These are phyloP conservation scores for Zosterops hypoxanthus DNA, from an alignment of 2,113 vertebrate species.

Conservation along the genomic window DNA sequence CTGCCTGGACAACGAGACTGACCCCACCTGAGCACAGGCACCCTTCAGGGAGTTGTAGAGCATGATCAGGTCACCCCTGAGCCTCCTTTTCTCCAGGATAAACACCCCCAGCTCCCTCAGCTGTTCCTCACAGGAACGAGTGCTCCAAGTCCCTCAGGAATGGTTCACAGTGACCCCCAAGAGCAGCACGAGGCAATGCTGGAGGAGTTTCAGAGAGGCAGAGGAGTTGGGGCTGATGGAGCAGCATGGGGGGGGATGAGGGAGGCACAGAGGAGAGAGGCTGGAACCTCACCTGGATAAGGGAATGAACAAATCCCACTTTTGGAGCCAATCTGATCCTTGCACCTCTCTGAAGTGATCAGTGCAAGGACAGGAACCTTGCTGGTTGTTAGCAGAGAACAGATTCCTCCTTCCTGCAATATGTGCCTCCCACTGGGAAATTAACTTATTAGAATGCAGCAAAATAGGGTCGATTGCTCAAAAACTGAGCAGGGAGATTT, in stretches of 20 bases:
- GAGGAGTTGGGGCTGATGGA: background rate
- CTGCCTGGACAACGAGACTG: too few species aligned
- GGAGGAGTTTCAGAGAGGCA: background rate
- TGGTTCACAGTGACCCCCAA: rapidly evolving
- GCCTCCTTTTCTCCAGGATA: too few species aligned
- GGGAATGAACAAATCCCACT: background rate
- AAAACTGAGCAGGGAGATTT: background rate
- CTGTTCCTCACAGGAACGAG: too few species aligned
- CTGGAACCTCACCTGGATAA: background rate
- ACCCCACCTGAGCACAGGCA: too few species aligned
- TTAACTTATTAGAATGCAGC: background rate
- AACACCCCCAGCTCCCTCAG: too few species aligned
- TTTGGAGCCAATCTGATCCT: background rate
- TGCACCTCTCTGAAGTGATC: background rate
- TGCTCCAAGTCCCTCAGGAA: too few species aligned
- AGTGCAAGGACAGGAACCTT: background rate
- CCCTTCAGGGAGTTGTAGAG: too few species aligned
- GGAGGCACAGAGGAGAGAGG: background rate
- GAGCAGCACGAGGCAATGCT: rapidly evolving
- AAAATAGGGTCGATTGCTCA: background rate
- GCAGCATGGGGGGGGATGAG: background rate
- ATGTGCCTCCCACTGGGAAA: background rate
- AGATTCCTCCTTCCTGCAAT: background rate
- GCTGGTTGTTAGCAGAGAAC: background rate
- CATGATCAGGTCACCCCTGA: too few species aligned